Percentiles rank a stretch among this genome's conserved stretches.
Conservation (phyloP, 2,888 invertebrate genomes). For the Pilophorus perplexus region DNA sequence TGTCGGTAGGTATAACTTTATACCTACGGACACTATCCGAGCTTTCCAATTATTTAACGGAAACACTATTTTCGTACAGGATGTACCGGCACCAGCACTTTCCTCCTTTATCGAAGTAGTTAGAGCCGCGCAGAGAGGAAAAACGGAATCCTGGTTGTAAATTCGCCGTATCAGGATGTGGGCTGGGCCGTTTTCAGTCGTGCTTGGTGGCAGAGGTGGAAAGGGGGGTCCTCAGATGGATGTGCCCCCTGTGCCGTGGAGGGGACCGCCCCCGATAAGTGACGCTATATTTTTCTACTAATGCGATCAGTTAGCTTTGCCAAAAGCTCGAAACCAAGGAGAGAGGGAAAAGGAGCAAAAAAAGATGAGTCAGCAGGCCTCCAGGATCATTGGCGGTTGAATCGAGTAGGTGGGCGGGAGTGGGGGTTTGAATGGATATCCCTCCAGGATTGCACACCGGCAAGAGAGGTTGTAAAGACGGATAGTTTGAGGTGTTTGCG, state of each 20-base stretch:
- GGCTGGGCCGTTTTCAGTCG: no score
- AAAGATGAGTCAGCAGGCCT: conserved; percentile 19
- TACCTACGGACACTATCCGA: no score
- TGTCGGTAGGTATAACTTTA: no score
- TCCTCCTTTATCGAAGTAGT: neutral
- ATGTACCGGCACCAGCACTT: no score
- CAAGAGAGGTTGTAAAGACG: conserved; percentile 19
- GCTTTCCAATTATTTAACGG: no score
- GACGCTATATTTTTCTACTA: conserved; percentile 39
- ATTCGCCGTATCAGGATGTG: conserved; percentile 19
- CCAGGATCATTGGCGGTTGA: neutral
- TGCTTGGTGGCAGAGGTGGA: neutral
- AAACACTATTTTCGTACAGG: no score
- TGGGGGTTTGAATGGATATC: conserved; percentile 5
- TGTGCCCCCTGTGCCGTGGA: conserved; percentile 7
- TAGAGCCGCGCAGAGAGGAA: conserved; percentile 5
- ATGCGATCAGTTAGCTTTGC: conserved; percentile 39
- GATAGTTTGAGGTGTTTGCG: conserved; percentile 37
- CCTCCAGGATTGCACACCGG: conserved; percentile 5
- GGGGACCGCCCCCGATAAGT: conserved; percentile 33
- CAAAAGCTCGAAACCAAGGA: no score
- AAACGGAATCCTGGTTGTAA: conserved; percentile 14
- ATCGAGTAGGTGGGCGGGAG: neutral
- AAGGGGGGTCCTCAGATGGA: conserved; percentile 20
- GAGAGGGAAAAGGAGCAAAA: neutral